Evolutionary conservation across 1,140 invertebrate genomes (phyloP).

Genomic region (Marisa cornuarietis): DNA sequence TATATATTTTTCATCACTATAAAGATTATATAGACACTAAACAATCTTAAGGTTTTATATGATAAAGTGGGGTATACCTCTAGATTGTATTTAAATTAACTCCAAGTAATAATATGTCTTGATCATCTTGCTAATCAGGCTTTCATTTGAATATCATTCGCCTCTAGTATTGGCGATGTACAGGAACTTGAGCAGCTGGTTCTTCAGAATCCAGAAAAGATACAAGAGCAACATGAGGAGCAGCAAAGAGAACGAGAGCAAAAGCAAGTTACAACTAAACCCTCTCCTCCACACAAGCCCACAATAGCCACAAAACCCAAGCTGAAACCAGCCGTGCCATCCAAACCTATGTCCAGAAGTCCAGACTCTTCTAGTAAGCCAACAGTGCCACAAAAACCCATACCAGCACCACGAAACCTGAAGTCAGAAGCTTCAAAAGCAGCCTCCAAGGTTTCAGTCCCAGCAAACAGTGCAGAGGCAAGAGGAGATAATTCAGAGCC

Average conservation of each 20-base stretch:
- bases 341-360: neutral
- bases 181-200: slow-evolving; percentile 17
- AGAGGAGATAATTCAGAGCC: neutral
- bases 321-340: slow-evolving; percentile 12
- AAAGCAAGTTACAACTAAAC: neutral
- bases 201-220: neutral
- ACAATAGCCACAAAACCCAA: slow-evolving; percentile 17
- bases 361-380: neutral
- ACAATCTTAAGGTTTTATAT: neutral
- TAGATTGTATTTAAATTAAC: neutral
- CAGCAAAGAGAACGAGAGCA: neutral
- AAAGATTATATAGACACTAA: neutral
- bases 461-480: neutral
- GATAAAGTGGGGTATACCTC: neutral
- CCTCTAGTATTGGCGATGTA: slow-evolving; percentile 15
- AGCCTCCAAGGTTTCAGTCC: neutral
- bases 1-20: neutral
- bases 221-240: neutral
- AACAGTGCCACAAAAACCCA: neutral
- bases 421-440: neutral
- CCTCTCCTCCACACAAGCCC: slow-evolving; percentile 4
- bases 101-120: neutral
- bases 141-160: neutral
- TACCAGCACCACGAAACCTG: slow-evolving; percentile 13
- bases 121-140: neutral